A percentile compares a stretch with the other conserved stretches of the same genome.
Conservation (phyloP, 2,797 vertebrate species). For the Myripristis murdjan region DNA sequence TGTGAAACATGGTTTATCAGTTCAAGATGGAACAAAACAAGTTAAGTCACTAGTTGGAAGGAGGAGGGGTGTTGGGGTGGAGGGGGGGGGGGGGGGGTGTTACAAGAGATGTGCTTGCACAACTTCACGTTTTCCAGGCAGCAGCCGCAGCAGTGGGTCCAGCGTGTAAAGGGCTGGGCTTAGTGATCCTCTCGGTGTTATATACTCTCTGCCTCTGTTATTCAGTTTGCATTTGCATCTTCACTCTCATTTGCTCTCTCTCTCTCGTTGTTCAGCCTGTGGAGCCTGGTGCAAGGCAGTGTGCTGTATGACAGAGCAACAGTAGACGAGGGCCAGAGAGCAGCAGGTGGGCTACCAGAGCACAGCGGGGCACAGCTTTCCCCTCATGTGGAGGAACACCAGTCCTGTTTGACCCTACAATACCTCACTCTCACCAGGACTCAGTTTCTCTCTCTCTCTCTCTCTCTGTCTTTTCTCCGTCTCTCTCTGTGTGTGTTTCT, state of each 20-base stretch:
- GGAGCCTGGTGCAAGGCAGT: slow-evolving; percentile 52
- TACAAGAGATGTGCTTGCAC: slow-evolving; percentile 10
- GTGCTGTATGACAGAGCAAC: slow-evolving; percentile 53
- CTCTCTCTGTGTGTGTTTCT: slow-evolving; percentile 17
- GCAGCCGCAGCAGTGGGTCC: slow-evolving; percentile 5
- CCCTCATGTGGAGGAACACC: slow-evolving; percentile 53
- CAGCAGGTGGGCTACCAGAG: slow-evolving; percentile 69
- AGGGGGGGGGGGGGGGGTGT: background rate
- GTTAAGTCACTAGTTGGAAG: background rate
- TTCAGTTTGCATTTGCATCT: slow-evolving; percentile 16
- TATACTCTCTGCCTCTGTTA: slow-evolving; percentile 15
- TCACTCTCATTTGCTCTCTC: slow-evolving; percentile 4
- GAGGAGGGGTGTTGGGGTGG: background rate
- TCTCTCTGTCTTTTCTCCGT: slow-evolving; percentile 15
- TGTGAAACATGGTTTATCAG: slow-evolving; percentile 16
- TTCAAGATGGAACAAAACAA: slow-evolving; percentile 21
- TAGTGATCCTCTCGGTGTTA: slow-evolving; percentile 11
- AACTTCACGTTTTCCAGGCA: slow-evolving; percentile 16
- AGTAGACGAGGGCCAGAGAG: slow-evolving; percentile 49
- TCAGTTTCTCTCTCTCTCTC: slow-evolving; percentile 1
- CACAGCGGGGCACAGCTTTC: slow-evolving; percentile 55
- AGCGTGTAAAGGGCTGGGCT: slow-evolving; percentile 19
- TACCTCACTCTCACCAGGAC: slow-evolving; percentile 35
- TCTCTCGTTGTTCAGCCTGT: slow-evolving; percentile 45
- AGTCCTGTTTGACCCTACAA: slow-evolving; percentile 29